These are phyloP conservation scores for Aulostomus chinensis DNA, from an alignment of 2,797 vertebrate genomes.

Conservation along the genomic window DNA sequence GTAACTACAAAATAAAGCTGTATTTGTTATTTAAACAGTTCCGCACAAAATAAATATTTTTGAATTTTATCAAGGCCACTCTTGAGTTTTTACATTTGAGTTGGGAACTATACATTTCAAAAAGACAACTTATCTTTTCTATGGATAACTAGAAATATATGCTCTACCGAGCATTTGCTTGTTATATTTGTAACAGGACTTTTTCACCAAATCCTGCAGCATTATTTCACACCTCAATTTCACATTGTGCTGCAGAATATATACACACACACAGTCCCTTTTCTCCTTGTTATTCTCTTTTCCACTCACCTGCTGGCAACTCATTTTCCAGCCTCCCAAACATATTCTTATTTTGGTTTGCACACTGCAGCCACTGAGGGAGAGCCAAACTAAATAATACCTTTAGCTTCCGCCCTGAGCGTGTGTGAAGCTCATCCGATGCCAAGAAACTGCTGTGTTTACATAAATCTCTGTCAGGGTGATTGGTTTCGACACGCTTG, in stretches of 20 bases:
- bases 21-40: too few relatives aligned
- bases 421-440: slow-evolving; percentile 38
- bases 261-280: neutral
- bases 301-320: slow-evolving; percentile 7
- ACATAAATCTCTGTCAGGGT: slow-evolving; percentile 70
- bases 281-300: neutral
- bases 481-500: slow-evolving; percentile 73
- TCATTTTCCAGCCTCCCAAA: slow-evolving; percentile 21
- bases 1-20: too few relatives aligned
- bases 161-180: too few relatives aligned
- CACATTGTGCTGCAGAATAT: neutral
- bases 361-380: slow-evolving; percentile 10
- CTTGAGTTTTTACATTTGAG: too few relatives aligned
- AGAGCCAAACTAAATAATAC: slow-evolving; percentile 54
- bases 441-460: slow-evolving; percentile 70
- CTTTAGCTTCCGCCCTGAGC: slow-evolving; percentile 39
- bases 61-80: too few relatives aligned
- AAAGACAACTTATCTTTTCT: too few relatives aligned
- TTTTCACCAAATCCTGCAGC: too few relatives aligned
- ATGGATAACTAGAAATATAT: too few relatives aligned
- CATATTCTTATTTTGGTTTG: slow-evolving; percentile 23
- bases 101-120: too few relatives aligned
- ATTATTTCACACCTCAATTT: too few relatives aligned
- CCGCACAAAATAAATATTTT: too few relatives aligned
- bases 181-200: too few relatives aligned